phyloP scores from a whole-genome alignment of 2,888 invertebrate genomes.

The Auanema sp. region DNA sequence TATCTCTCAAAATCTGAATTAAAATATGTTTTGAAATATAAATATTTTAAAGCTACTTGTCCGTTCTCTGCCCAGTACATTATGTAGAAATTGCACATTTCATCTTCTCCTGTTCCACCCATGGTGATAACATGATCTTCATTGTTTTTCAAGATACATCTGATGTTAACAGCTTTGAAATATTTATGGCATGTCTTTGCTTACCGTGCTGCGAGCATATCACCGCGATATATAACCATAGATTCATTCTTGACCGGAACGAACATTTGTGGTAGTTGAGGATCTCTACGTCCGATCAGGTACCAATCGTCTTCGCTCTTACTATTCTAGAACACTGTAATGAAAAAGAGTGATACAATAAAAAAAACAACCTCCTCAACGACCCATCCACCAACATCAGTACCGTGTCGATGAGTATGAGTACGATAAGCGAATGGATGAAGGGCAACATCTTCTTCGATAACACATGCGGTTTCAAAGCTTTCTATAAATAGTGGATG shows the following conservation, averaged over 20 bases:
- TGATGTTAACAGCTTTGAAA: conserved; percentile 8
- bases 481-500: conserved; percentile 32
- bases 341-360: too few relatives aligned
- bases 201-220: conserved; percentile 38
- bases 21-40: too few relatives aligned
- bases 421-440: conserved; percentile 95
- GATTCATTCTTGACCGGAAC: conserved; percentile 76
- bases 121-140: conserved; percentile 52
- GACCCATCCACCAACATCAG: conserved; percentile 55
- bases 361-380: conserved; percentile 53
- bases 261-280: conserved; percentile 88
- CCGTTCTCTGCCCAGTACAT: conserved; percentile 63
- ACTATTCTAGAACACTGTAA: conserved; percentile 26
- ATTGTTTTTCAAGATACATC: conserved; percentile 60
- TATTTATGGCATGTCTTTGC: background rate
- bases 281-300: conserved; percentile 82
- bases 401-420: conserved; percentile 76
- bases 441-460: conserved; percentile 76
- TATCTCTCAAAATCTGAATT: conserved; percentile 39
- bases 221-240: conserved; percentile 70
- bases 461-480: conserved; percentile 87
- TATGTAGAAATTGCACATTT: conserved; percentile 66
- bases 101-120: conserved; percentile 62
- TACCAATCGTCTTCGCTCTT: conserved; percentile 74
- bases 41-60: conserved; percentile 5